Conservation (phyloP, 1,140 invertebrate genomes). For the Elymnias hypermnestra region DNA sequence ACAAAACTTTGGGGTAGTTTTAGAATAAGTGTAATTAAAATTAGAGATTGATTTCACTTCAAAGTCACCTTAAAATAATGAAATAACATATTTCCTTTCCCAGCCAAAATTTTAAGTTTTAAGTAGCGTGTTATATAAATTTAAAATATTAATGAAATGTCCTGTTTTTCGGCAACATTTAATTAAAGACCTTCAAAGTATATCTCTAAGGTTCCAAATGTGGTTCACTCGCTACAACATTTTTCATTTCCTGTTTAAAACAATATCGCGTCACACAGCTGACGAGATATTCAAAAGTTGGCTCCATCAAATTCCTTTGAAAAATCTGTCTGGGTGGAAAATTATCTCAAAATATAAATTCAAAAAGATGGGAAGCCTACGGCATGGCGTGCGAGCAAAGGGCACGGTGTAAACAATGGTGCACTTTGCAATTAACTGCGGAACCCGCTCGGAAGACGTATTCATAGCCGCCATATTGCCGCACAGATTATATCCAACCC, state of each 20-base stretch:
- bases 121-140: too few relatives aligned
- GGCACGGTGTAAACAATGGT: conserved; percentile 49
- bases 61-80: too few relatives aligned
- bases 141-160: too few relatives aligned
- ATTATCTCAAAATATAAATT: conserved; percentile 25
- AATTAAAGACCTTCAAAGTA: not conserved
- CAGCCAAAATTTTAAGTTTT: too few relatives aligned
- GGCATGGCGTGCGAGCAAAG: conserved; percentile 30
- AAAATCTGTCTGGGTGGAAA: conserved; percentile 24
- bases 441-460: conserved; percentile 28
- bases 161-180: too few relatives aligned
- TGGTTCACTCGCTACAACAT: not conserved
- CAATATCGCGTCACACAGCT: conserved; percentile 20
- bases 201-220: not conserved
- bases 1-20: too few relatives aligned
- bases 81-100: too few relatives aligned
- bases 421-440: conserved; percentile 61
- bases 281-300: conserved; percentile 22
- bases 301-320: conserved; percentile 23
- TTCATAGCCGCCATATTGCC: conserved; percentile 19
- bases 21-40: too few relatives aligned
- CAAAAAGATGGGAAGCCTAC: conserved; percentile 22
- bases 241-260: conserved; percentile 18
- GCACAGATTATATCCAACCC: conserved; percentile 16
- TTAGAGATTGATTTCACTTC: too few relatives aligned